Evolutionary conservation across 2,888 invertebrate species (phyloP), one percentile per base, ranked within the genome.

Genomic region (Dynastes hyllus): DNA sequence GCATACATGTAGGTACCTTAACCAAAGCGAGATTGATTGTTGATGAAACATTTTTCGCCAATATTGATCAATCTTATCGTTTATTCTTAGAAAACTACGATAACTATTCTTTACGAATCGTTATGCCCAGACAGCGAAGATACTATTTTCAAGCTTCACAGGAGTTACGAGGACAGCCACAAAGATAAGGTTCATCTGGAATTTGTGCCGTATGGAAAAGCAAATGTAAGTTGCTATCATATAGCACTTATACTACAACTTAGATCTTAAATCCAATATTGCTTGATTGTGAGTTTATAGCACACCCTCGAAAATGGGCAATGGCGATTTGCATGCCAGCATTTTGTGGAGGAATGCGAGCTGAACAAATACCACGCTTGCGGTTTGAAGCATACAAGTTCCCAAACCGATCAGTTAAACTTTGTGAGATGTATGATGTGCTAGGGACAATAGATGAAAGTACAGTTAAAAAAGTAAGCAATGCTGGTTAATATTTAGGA

Each of bases 141-240:
- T 11, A 91, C 91, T 82, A 86, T 92, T 32, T 87, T 80, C 1
- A 81, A 85, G 3, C 90, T 91, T 83, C 84, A 91, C 3, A 82
- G 85, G 50, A 90, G 90, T 16, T 45, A 77, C 37, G 82, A 82
- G 27, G 37, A 78, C 11, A 37, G 69, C n/a, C 58, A 82, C 11
- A 13, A 61, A 22, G 76, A 81, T n/a, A 73, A 76, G 2, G 71
- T 84, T n/a, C 27, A 70, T 1, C 11, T 83, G 1, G 88, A 87
- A 40, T 87, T 91, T 16, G 83, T 91, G 11, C 91, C 92, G 0
- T 92, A 89, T 81, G 92, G 92, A 80, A 91, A 91, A 84, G 90
- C 91, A 1, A 83, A 82, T 79, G 91, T 91, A 85, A 88, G 89
- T 85, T 50, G 79, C 80, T 40, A 51, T 50, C 9, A 29, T n/a